Evolutionary conservation across 37 sponge, comb jelly and placozoan species (phyloP), one percentile per base, ranked within the genome.

Genomic region (Cliona cf. orientalis): DNA sequence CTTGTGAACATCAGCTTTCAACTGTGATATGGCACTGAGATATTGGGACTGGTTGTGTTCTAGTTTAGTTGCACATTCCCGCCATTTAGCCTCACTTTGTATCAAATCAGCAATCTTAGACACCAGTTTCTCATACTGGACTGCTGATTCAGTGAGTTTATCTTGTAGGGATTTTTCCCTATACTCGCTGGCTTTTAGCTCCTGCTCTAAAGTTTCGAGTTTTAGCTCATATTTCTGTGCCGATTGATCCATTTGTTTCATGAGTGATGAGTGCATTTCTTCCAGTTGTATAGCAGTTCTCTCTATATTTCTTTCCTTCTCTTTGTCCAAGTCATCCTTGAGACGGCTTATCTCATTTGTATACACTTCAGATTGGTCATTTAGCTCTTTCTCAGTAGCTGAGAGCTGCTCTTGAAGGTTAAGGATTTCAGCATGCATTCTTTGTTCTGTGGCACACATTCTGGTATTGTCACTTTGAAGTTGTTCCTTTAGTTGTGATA

Each of bases 311-410:
- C 73, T 72, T 45, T 4, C 42, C 28, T 25, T 26, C 49, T 72
- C 49, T 45, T 45, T 45, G 25, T 72, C 46, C 31, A 5, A 28
- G 32, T 78, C 66, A 39, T 14, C 79, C 40, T 78, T 62, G 2
- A 78, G 41, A 32, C 32, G 66, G 62, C 14, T 25, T 32, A 43
- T 78, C 32, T 78, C 79, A 63, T 64, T 11, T 23, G 19, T 31
- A 28, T 63, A 44, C 0, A 42, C 23, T 28, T 42, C 28, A 5
- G 46, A 26, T 25, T 72, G 46, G 6, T 72, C 72, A 41, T 22
- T 7, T 14, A 72, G 6, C 17, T 43, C 72, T 25, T 61, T n/a
- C 26, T 61, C 26, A 28, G 63, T n/a, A 26, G 12, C 11, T 23
- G 29, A 9, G 53, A 44, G 28, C 31, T 46, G 46, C 6, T 3